Base-by-base conservation (phyloP, 2,113 vertebrate species). In the Limanda limanda region DNA sequence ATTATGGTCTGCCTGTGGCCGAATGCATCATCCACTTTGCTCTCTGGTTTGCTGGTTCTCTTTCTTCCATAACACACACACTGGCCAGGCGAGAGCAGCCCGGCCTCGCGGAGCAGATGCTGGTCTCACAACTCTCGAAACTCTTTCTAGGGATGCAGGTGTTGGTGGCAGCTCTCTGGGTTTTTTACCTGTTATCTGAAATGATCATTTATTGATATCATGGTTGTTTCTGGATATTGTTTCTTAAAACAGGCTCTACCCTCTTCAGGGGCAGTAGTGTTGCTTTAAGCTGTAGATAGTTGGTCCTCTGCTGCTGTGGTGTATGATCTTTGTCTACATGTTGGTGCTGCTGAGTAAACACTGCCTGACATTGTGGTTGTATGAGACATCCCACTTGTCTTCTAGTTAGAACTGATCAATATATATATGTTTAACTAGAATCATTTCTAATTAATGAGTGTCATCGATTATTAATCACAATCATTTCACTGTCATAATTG, bases 1-100 rank as follows among this genome's bases (percentile, higher is more conserved):
- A 18, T 56, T 79, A 56, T 72, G 68, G 20, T 75, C 78, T 88
- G 87, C 76, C 86, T 93, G 84, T 84, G 85, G 86, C 93, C 82
- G 79, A 85, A 86, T 82, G 93, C 91, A 91, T 90, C 72, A 54
- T 87, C 61, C 54, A 78, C 84, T 81, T 76, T 84, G 64, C 81
- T 82, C 68, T 67, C 76, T 87, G 81, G 58, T 79, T 87, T 83
- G 35, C 83, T 72, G 42, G 68, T 82, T 83, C 66, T 84, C 78
- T 77, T 68, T 71, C 81, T 81, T 65, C 80, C 73, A 27, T 89
- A 78, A 91, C 71, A 67, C 77, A 59, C 52, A 61, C 2, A 64
- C 63, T 35, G 21, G 61, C 17, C 27, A 4, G 55, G 45, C 10
- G 18, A 42, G 20, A 12, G 5, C 31, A 68, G 20, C 56, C 31